These are phyloP conservation scores for Blomia tropicalis DNA, from an alignment of 2,888 invertebrate genomes.

Conservation along the genomic window DNA sequence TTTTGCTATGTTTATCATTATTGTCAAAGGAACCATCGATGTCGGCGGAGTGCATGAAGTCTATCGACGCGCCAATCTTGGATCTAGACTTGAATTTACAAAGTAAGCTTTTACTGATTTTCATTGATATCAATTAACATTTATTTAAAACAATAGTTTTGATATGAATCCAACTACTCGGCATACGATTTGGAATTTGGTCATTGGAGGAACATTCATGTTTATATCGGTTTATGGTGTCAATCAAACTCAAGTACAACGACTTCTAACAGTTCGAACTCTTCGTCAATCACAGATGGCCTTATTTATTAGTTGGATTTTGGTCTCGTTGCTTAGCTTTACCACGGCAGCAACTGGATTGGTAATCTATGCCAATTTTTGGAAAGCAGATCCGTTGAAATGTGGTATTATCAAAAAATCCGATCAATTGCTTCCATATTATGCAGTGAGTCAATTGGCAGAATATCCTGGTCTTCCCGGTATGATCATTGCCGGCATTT, in stretches of 20 bases:
- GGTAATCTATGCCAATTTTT: constrained; percentile 66
- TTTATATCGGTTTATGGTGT: constrained; percentile 68
- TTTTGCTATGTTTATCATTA: constrained; percentile 58
- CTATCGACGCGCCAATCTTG: constrained; percentile 51
- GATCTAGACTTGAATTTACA: constrained; percentile 49
- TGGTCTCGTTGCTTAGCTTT: constrained; percentile 53
- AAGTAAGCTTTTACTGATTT: constrained; percentile 32
- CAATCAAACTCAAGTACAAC: constrained; percentile 59
- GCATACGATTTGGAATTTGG: constrained; percentile 64
- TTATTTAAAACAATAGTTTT: constrained; percentile 45
- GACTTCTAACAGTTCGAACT: constrained; percentile 39
- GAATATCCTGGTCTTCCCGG: constrained; percentile 63
- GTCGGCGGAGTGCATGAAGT: constrained; percentile 54
- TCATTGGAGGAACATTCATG: constrained; percentile 62
- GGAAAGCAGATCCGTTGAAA: constrained; percentile 58
- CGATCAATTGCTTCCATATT: constrained; percentile 49
- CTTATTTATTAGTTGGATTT: constrained; percentile 60
- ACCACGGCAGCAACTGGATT: constrained; percentile 57
- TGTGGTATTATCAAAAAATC: constrained; percentile 46
- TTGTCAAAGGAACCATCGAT: constrained; percentile 50
- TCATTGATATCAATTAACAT: background rate
- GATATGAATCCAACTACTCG: constrained; percentile 61
- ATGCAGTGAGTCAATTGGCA: constrained; percentile 37
- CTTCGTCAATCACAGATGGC: constrained; percentile 31
- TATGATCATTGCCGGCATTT: constrained; percentile 75